Evolutionary conservation across 2,797 vertebrate genomes (phyloP).

Genomic region (Rhinatrema bivittatum): DNA sequence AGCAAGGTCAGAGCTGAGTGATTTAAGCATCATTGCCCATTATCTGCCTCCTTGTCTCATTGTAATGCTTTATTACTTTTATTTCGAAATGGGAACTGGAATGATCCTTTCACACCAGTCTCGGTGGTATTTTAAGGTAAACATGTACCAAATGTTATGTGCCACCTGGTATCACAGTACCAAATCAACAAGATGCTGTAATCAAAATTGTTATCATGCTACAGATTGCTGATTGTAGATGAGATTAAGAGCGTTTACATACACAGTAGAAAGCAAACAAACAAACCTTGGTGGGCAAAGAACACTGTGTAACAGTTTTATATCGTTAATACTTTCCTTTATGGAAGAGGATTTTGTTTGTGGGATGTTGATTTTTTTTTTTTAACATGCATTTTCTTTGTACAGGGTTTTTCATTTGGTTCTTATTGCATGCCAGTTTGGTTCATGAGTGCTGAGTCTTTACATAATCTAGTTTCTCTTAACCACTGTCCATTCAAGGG

Average conservation of each 20-base stretch:
- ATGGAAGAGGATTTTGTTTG: too few relatives aligned
- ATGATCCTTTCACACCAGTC: neutral
- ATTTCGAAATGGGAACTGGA: neutral
- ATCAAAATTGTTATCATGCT: neutral
- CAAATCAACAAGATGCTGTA: constrained; percentile 12
- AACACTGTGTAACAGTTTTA: too few relatives aligned
- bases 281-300: too few relatives aligned
- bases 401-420: too few relatives aligned
- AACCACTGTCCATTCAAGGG: too few relatives aligned
- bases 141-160: neutral
- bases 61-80: constrained; percentile 6
- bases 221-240: neutral
- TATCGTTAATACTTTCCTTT: too few relatives aligned
- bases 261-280: too few relatives aligned
- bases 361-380: too few relatives aligned
- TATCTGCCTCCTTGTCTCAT: constrained; percentile 1
- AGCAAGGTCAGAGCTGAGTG: constrained; percentile 16
- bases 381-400: too few relatives aligned
- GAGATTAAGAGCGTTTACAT: neutral
- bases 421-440: too few relatives aligned
- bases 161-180: constrained; percentile 5
- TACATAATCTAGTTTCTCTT: too few relatives aligned
- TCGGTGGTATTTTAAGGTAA: constrained; percentile 3
- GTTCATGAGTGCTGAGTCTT: too few relatives aligned
- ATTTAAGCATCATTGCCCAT: neutral